phyloP scores from a whole-genome alignment of 2,113 vertebrate genomes.

The Eretmochelys imbricata region DNA sequence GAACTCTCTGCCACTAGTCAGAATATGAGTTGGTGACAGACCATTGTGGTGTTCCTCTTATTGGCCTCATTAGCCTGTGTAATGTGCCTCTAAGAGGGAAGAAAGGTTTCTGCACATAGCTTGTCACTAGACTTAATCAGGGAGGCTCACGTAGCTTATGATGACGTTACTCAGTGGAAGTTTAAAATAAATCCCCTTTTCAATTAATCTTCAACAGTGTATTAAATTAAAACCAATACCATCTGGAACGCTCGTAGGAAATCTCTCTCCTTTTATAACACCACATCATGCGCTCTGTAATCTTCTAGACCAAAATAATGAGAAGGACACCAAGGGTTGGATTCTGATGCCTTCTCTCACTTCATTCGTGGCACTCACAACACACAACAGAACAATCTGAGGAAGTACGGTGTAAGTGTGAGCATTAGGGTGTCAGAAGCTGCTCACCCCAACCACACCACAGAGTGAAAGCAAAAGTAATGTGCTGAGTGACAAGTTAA shows the following conservation, averaged over 20 bases:
- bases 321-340: not conserved
- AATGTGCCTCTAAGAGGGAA: not conserved
- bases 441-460: not conserved
- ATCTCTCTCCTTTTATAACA: not conserved
- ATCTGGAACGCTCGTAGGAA: not conserved
- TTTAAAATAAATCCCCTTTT: not conserved
- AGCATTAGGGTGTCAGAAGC: not conserved
- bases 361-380: rapidly evolving
- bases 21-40: not conserved
- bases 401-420: not conserved
- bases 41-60: not conserved
- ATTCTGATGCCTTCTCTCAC: not conserved
- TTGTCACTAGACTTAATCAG: not conserved
- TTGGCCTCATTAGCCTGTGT: conserved; percentile 16
- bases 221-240: not conserved
- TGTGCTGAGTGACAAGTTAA: not conserved
- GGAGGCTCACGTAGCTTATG: not conserved
- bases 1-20: not conserved
- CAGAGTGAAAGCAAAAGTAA: rapidly evolving
- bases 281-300: rapidly evolving
- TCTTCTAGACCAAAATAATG: not conserved
- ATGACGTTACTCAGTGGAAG: not conserved
- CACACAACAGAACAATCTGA: not conserved
- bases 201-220: not conserved
- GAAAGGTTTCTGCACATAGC: not conserved